Conservation (phyloP, 2,797 vertebrate genomes). For the Ispidina lecontei region DNA sequence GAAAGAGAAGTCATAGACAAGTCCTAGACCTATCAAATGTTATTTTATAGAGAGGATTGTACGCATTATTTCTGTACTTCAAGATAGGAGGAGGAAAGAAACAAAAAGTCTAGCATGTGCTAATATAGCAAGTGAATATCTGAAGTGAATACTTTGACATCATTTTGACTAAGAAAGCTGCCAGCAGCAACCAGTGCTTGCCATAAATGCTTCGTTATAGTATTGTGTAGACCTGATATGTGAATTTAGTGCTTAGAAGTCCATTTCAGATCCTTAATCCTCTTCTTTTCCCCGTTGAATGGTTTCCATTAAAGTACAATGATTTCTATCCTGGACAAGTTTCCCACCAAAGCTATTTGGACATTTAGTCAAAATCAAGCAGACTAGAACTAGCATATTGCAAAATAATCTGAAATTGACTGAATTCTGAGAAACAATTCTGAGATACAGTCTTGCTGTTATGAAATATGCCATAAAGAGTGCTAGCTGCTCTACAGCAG, state of each 20-base stretch:
- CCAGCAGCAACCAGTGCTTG: not conserved
- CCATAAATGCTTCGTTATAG: not conserved
- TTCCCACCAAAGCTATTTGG: not conserved
- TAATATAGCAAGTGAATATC: not conserved
- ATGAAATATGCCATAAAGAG: not conserved
- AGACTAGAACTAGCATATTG: not conserved
- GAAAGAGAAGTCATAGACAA: not conserved
- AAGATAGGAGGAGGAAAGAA: too few relatives aligned
- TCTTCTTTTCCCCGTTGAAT: not conserved
- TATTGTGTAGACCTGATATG: not conserved
- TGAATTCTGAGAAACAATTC: not conserved
- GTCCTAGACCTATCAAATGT: not conserved
- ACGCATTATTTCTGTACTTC: not conserved
- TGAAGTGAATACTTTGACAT: not conserved
- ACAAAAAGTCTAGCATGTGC: not conserved
- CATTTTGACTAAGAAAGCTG: not conserved
- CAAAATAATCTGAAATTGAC: not conserved
- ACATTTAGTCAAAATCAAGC: not conserved
- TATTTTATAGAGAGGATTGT: not conserved
- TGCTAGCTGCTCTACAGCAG: not conserved
- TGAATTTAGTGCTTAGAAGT: not conserved
- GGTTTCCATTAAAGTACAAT: not conserved
- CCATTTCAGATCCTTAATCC: not conserved
- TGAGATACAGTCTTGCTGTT: not conserved
- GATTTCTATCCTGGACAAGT: not conserved